Conservation (phyloP, 2,797 vertebrate genomes). For the Enteromius treurensis region DNA sequence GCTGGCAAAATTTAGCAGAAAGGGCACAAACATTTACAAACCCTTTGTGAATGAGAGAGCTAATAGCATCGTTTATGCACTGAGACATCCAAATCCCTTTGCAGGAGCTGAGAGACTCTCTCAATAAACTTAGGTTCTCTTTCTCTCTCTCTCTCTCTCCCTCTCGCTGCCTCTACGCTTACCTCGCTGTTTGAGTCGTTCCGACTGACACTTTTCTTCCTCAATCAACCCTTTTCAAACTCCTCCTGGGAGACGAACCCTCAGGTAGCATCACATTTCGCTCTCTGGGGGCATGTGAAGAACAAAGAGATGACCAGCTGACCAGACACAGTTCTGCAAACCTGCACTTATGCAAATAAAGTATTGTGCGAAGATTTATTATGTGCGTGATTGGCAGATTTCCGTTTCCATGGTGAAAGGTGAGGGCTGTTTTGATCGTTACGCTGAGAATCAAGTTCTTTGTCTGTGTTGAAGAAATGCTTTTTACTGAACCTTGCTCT, state of each 20-base stretch:
- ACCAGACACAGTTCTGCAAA: background rate
- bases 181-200: slow-evolving; percentile 30
- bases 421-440: slow-evolving; percentile 27
- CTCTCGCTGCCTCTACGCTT: slow-evolving; percentile 23
- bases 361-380: slow-evolving; percentile 13
- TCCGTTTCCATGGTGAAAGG: slow-evolving; percentile 25
- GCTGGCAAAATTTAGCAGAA: slow-evolving; percentile 31
- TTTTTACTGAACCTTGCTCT: slow-evolving; percentile 13
- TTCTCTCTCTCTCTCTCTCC: slow-evolving; percentile 36
- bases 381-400: slow-evolving; percentile 15
- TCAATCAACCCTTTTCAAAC: slow-evolving; percentile 26
- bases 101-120: slow-evolving; percentile 46
- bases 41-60: slow-evolving; percentile 12
- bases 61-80: slow-evolving; percentile 45
- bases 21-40: slow-evolving; percentile 44
- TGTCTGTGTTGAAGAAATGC: slow-evolving; percentile 16
- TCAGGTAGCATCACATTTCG: slow-evolving; percentile 44
- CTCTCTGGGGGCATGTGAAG: slow-evolving; percentile 11
- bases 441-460: background rate
- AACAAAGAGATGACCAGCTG: slow-evolving; percentile 31
- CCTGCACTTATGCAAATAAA: slow-evolving; percentile 22
- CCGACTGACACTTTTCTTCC: background rate
- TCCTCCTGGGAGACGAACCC: slow-evolving; percentile 28
- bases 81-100: slow-evolving; percentile 49
- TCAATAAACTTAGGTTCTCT: slow-evolving; percentile 55